Percentiles rank a stretch among this genome's conserved stretches.
Evolutionary conservation across 1,140 invertebrate genomes (phyloP).

Genomic region (Drosophila mauritiana): DNA sequence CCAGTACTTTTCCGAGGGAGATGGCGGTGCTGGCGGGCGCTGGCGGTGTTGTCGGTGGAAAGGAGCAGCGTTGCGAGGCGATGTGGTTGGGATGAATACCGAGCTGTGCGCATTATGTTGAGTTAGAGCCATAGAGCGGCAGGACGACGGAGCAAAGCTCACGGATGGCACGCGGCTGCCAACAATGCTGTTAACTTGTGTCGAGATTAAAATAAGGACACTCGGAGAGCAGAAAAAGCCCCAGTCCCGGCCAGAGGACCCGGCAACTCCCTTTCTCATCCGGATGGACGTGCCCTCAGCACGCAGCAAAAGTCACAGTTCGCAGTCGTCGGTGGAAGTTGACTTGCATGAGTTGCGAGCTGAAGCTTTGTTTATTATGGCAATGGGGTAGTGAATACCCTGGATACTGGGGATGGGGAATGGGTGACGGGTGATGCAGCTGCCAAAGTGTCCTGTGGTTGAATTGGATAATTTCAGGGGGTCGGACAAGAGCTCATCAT

Average conservation of each 20-base stretch:
- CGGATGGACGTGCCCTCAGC: conserved; percentile 45
- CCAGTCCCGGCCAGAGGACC: not conserved
- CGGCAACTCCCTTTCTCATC: conserved; percentile 2
- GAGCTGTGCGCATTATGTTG: conserved; percentile 60
- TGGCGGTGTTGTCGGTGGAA: not conserved
- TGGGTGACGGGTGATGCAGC: conserved; percentile 20
- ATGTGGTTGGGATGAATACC: conserved; percentile 37
- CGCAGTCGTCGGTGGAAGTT: conserved; percentile 30
- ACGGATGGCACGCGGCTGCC: conserved; percentile 70
- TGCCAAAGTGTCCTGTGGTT: conserved; percentile 38
- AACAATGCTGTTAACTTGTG: conserved; percentile 82
- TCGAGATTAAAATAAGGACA: conserved; percentile 82
- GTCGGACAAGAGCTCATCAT: conserved; percentile 20
- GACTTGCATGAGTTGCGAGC: conserved; percentile 76
- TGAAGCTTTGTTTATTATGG: conserved; percentile 75
- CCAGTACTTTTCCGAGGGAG: conserved; percentile 15
- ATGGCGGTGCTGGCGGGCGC: not conserved
- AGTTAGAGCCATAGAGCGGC: conserved; percentile 4
- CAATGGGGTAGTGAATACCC: conserved; percentile 5
- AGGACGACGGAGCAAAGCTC: conserved; percentile 42
- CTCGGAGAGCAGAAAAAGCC: conserved; percentile 63
- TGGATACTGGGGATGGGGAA: not conserved
- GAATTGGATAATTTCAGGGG: conserved; percentile 4
- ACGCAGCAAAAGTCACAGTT: conserved; percentile 4
- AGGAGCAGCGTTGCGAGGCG: conserved; percentile 7